Evolutionary conservation across 2,888 invertebrate species (phyloP), one percentile per base, ranked within the genome.

Genomic region (Vesta saturnalis): DNA sequence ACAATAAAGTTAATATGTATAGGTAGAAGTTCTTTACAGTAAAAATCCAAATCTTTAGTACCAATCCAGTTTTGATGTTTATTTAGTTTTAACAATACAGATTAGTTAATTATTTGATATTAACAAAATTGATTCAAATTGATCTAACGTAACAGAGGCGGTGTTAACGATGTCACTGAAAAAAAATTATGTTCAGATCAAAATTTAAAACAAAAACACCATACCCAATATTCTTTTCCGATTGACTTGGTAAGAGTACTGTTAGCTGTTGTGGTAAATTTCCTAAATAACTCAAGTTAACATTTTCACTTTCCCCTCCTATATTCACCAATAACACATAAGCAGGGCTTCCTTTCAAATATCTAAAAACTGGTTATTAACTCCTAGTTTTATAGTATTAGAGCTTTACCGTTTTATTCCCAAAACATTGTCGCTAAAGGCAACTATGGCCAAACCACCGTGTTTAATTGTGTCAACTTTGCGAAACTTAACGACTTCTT

Each of bases 391-490:
- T 10, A 30, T 30, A 30, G 10, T 6, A 30, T 6, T 30, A 30
- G 5, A 30, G 10, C 39, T 2, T 55, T 47, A 68, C 68, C 68
- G 23, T 21, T 12, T 22, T 12, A 70, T 10, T 10, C 39, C 70
- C 10, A 70, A 30, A n/a, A 67, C 67, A 30, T 67, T 64, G 6
- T 56, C 19, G 14, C 21, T 30, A 4, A 67, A 57, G 0, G 89
- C 86, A 61, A 86, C 85, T 1, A 90, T 87, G 60, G 85, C 83
- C 56, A 88, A 85, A 74, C 85, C 84, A 2, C 90, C 90, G 12
- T 86, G 73, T 74, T 84, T 85, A 23, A 92, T 82, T 0, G 86
- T 85, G 19, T 21, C 18, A 0, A 85, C 81, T 22, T 86, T 83
- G 16, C 91, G 86, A 6, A 93, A 78, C n/a, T 80, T 71, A 0